Evolutionary conservation across 2,888 invertebrate species (phyloP).

Genomic region (Pilophorus perplexus): DNA sequence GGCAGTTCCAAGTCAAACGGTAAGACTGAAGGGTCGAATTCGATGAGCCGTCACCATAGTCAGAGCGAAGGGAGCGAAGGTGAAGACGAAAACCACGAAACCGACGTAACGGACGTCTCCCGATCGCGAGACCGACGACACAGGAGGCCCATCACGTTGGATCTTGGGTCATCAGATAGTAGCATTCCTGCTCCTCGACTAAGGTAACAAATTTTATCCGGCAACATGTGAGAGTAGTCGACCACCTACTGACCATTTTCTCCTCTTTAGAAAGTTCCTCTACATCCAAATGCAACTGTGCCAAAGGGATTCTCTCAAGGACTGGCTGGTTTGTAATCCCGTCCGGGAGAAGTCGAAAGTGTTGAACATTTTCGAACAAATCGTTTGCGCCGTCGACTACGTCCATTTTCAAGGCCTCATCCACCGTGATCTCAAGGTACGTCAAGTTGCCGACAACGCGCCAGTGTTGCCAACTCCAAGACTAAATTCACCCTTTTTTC

Average conservation of each 20-base stretch:
- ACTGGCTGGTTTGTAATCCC: conserved; percentile 74
- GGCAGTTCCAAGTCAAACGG: conserved; percentile 25
- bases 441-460: too few relatives aligned
- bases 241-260: background rate
- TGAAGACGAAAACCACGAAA: conserved; percentile 11
- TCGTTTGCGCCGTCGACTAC: conserved; percentile 92
- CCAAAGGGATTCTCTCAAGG: conserved; percentile 79
- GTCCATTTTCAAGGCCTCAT: conserved; percentile 90
- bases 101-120: conserved; percentile 34
- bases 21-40: too few relatives aligned
- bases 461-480: background rate
- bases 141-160: conserved; percentile 12
- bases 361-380: conserved; percentile 78
- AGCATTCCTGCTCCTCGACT: background rate
- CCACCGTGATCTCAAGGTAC: conserved; percentile 90
- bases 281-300: conserved; percentile 99
- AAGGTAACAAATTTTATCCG: background rate
- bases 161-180: conserved; percentile 14
- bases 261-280: conserved; percentile 62
- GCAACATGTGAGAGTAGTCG: background rate
- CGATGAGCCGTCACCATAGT: background rate
- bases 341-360: conserved; percentile 54
- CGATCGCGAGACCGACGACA: background rate
- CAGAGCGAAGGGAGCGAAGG: background rate
- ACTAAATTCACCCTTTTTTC: conserved; percentile 49